Percentiles rank a stretch among this genome's conserved stretches.
Conservation (phyloP, 2,113 vertebrate genomes). For the Pagrus major region DNA sequence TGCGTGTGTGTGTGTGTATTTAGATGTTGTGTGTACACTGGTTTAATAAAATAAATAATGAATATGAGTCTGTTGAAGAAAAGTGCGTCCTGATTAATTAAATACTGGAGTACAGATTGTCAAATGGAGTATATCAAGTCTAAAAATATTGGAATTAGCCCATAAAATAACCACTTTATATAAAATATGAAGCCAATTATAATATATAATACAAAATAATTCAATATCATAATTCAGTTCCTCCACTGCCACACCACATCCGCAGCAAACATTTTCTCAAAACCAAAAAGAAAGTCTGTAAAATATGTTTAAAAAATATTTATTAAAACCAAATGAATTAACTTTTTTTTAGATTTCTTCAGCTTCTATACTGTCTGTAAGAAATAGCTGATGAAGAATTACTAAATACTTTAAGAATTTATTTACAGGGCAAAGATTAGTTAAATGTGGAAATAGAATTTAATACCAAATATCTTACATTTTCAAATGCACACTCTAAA, state of each 20-base stretch:
- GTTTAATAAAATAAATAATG: neutral
- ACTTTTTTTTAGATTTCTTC: neutral
- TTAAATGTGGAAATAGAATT: neutral
- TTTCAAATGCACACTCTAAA: neutral
- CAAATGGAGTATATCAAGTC: neutral
- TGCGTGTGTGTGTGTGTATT: too few relatives aligned
- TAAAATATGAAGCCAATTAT: too few relatives aligned
- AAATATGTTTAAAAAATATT: neutral
- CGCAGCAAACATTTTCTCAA: too few relatives aligned
- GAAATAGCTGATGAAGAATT: neutral
- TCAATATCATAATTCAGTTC: too few relatives aligned
- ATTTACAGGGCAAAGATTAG: neutral
- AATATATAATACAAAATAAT: too few relatives aligned
- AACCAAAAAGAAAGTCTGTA: neutral
- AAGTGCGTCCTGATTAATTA: neutral
- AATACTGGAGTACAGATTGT: neutral
- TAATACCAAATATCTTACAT: too few relatives aligned
- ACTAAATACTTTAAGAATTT: neutral
- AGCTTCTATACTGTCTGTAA: neutral
- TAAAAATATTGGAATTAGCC: neutral
- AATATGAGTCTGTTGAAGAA: neutral
- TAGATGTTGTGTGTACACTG: too few relatives aligned
- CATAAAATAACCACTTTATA: neutral
- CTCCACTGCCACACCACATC: too few relatives aligned
- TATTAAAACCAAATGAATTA: neutral